A percentile compares a stretch with the other conserved stretches of the same genome.
phyloP scores from a whole-genome alignment of 2,797 vertebrate genomes.

The Odontamblyopus lacepedii region DNA sequence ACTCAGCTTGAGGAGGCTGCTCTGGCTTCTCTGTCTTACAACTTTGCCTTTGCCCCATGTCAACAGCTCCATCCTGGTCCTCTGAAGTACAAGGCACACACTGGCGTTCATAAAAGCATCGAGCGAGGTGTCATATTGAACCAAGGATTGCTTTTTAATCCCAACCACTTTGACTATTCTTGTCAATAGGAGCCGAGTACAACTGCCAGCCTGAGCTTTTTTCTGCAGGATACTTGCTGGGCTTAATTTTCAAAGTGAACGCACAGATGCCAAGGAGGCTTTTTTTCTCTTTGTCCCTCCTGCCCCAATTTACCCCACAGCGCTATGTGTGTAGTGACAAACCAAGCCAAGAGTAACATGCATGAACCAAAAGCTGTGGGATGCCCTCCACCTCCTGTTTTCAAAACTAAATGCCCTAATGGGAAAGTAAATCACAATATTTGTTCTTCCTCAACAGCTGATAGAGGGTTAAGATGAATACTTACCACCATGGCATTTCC shows the following conservation, averaged over 20 bases:
- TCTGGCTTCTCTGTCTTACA: constrained; percentile 70
- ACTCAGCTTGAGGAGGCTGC: constrained; percentile 73
- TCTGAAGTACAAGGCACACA: constrained; percentile 79
- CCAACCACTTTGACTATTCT: constrained; percentile 81
- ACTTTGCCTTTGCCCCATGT: constrained; percentile 78
- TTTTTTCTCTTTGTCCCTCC: constrained; percentile 55
- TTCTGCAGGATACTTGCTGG: constrained; percentile 78
- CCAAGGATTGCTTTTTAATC: constrained; percentile 84
- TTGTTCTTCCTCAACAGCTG: constrained; percentile 19
- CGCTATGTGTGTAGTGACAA: constrained; percentile 61
- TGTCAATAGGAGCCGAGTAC: constrained; percentile 83
- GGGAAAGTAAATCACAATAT: constrained; percentile 48
- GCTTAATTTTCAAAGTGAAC: constrained; percentile 85
- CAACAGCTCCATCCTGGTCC: constrained; percentile 77
- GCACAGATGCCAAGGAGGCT: constrained; percentile 78
- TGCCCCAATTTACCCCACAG: constrained; percentile 17
- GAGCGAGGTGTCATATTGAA: constrained; percentile 81
- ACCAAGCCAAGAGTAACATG: constrained; percentile 76
- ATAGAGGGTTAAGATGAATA: not conserved
- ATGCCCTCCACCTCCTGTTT: constrained; percentile 66
- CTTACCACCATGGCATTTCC: not conserved
- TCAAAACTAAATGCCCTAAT: constrained; percentile 60
- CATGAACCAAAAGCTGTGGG: constrained; percentile 74
- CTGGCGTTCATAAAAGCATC: constrained; percentile 78
- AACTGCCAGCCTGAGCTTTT: constrained; percentile 81